Evolutionary conservation across 2,797 vertebrate species (phyloP).

Genomic region (Steatocranus sp.): DNA sequence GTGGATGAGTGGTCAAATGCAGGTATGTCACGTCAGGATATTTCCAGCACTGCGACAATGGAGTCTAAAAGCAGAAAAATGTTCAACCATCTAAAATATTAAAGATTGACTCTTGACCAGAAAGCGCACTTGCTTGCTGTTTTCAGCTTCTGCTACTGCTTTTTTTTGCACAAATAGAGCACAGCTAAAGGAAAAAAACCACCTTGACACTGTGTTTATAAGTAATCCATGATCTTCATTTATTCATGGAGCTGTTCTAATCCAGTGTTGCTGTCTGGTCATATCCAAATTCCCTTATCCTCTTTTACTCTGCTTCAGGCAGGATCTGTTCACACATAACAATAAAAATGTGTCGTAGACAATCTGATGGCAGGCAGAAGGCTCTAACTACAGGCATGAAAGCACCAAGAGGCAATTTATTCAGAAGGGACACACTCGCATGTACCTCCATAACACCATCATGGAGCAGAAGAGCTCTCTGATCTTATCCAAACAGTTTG

Average conservation of each 20-base stretch:
- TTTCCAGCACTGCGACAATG: conserved; percentile 35
- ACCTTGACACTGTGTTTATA: not conserved
- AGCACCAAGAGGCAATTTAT: not conserved
- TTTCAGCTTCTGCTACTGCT: conserved; percentile 1
- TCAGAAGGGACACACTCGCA: not conserved
- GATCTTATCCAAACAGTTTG: not conserved
- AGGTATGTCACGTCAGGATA: conserved; percentile 34
- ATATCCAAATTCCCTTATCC: not conserved
- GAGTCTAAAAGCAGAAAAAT: conserved; percentile 52
- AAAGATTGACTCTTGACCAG: conserved; percentile 42
- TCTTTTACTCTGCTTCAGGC: not conserved
- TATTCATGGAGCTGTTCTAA: not conserved
- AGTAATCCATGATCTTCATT: not conserved
- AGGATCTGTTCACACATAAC: not conserved
- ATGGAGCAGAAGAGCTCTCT: not conserved
- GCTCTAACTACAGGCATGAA: not conserved
- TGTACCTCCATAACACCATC: not conserved
- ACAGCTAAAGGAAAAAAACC: not conserved
- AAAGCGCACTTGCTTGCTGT: conserved; percentile 10
- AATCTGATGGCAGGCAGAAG: not conserved
- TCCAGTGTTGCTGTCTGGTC: not conserved
- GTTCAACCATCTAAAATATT: conserved; percentile 58
- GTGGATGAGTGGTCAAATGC: conserved; percentile 38
- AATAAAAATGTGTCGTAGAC: not conserved
- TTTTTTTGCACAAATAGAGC: not conserved